Base-by-base conservation (phyloP, 2,888 invertebrate genomes). In the Meteorus cinctellus region DNA sequence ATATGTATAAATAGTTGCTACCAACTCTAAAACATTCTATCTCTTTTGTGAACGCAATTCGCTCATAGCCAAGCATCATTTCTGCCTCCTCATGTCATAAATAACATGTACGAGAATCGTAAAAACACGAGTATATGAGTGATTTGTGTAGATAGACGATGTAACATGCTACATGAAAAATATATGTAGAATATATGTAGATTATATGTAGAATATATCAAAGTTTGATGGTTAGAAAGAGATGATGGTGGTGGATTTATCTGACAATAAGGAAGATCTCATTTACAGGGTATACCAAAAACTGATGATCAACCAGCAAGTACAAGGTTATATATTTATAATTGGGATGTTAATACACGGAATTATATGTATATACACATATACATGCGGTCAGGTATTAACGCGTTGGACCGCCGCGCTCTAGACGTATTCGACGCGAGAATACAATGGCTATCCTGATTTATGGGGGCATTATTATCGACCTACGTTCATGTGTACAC, bases 381-480 rank as follows among this genome's bases (percentile, higher is more conserved):
- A n/a, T n/a, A 19, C 19, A 19, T 41, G 65, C 16, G 16, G 31
- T 14, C 34, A 36, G 6, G 34, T 36, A 65, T 65, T 36, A 65
- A 65, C 65, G 62, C 65, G 24, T 36, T 41, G 62, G 74, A 80
- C 72, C 55, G 77, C 76, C 68, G 62, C 68, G 62, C 48, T 63
- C 48, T 51, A 66, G 76, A 68, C 68, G 69, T 73, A 82, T 83
- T 86, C 83, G 81, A 84, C 83, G 82, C 80, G 78, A 83, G 84
- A 86, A 86, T 84, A 87, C 87, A 87, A 87, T 87, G 82, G 86
- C 78, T 79, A 78, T 60, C 74, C 79, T 88, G 88, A 88, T 88
- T 88, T 88, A 88, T 83, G 83, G 80, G 82, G 77, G 84, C 83
- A 87, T 87, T 87, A 88, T 87, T 84, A 82, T 79, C 85, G 79